These are phyloP conservation scores for Lycaon pictus DNA, from an alignment of 2,113 vertebrate genomes.

Conservation along the genomic window DNA sequence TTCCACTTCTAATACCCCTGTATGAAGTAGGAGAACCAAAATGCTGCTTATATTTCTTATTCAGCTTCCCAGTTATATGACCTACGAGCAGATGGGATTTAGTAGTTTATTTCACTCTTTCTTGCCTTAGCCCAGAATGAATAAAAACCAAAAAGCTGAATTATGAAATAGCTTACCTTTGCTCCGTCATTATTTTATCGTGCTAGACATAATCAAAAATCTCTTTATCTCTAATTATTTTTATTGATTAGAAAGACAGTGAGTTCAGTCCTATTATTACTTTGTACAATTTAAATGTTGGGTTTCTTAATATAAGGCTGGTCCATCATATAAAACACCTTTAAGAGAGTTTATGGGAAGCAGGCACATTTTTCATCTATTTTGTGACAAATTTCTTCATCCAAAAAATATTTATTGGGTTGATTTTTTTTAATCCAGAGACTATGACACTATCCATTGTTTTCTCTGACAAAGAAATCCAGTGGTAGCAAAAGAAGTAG, in stretches of 20 bases:
- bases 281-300: background rate
- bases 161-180: slow-evolving; percentile 1
- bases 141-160: background rate
- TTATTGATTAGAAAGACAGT: background rate
- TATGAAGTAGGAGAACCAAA: background rate
- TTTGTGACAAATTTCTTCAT: background rate
- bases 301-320: background rate
- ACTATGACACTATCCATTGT: background rate
- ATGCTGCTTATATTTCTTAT: background rate
- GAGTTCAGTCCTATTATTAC: background rate
- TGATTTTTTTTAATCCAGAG: slow-evolving; percentile 24
- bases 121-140: background rate
- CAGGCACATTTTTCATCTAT: background rate
- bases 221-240: background rate
- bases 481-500: background rate
- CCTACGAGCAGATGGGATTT: background rate
- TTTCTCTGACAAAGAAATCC: background rate
- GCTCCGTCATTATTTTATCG: background rate
- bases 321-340: background rate
- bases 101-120: background rate
- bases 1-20: background rate
- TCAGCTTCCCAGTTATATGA: background rate
- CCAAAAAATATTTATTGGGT: background rate
- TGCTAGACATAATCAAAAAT: background rate
- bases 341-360: background rate